phyloP scores from a whole-genome alignment of 2,888 invertebrate genomes.

The Diadromus collaris region DNA sequence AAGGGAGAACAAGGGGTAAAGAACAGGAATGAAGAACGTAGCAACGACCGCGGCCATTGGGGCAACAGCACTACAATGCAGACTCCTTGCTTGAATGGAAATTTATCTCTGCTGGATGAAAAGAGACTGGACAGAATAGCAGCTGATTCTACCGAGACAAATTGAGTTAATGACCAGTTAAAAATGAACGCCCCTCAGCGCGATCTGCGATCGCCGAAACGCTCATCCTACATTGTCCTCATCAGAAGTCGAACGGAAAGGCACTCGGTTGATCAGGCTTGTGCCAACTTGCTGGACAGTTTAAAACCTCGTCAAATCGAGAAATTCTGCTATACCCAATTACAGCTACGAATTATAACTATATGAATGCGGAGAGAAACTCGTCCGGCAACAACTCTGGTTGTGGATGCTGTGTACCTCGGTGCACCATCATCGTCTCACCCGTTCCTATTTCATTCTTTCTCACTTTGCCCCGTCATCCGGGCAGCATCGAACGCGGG shows the following conservation, averaged over 20 bases:
- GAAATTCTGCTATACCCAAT: not conserved
- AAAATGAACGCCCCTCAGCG: not conserved
- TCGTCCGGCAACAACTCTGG: not conserved
- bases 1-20: constrained; percentile 6
- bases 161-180: not conserved
- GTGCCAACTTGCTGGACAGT: not conserved
- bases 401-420: constrained; percentile 17
- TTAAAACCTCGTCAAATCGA: not conserved
- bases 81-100: constrained; percentile 2
- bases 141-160: not conserved
- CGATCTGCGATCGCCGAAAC: not conserved
- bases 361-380: constrained; percentile 27
- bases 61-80: constrained; percentile 17
- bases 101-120: constrained; percentile 8
- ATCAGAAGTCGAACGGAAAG: not conserved
- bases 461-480: constrained; percentile 29
- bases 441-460: constrained; percentile 21
- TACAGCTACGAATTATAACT: no score
- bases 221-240: not conserved
- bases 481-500: constrained; percentile 29
- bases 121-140: not conserved
- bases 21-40: constrained; percentile 14
- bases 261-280: not conserved
- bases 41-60: constrained; percentile 30
- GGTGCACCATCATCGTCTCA: constrained; percentile 35